Percentiles rank a stretch among this genome's conserved stretches.
phyloP scores from a whole-genome alignment of 1,140 invertebrate species.

The Neoseiulus cucumeris region DNA sequence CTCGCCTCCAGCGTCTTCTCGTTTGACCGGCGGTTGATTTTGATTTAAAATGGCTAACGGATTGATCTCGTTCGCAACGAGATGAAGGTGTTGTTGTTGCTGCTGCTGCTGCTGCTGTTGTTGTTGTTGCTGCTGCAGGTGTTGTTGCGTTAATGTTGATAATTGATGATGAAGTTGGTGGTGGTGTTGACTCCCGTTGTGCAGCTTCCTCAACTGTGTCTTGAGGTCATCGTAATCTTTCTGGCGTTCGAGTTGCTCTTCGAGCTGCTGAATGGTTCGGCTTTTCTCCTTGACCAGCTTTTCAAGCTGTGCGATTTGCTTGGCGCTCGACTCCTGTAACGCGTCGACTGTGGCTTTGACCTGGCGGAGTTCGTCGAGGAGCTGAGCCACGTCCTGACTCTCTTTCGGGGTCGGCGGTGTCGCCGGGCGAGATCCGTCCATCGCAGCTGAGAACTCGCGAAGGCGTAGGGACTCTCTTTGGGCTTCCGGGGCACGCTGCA shows the following conservation, averaged over 20 bases:
- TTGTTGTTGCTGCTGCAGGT: conserved; percentile 6
- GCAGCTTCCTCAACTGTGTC: conserved; percentile 50
- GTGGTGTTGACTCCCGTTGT: not conserved
- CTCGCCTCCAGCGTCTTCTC: conserved; percentile 18
- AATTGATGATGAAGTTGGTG: conserved; percentile 19
- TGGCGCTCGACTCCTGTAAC: not conserved
- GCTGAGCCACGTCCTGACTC: not conserved
- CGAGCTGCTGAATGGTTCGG: conserved; percentile 58
- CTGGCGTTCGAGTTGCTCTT: conserved; percentile 59
- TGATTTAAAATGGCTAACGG: conserved; percentile 12
- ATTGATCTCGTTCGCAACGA: conserved; percentile 30
- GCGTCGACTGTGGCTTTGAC: not conserved
- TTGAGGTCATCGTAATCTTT: conserved; percentile 75
- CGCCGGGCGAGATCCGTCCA: not conserved
- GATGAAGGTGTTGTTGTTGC: conserved; percentile 22
- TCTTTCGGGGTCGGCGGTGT: not conserved
- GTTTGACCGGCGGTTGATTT: conserved; percentile 6
- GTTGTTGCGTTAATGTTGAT: not conserved
- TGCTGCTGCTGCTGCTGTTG: not conserved
- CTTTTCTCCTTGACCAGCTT: conserved; percentile 67
- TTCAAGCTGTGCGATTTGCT: conserved; percentile 51
- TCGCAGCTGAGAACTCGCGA: conserved; percentile 7
- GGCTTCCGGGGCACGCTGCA: conserved; percentile 3
- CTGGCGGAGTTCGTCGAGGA: conserved; percentile 2
- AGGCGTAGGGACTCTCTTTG: conserved; percentile 11